These are phyloP conservation scores for Mimumesa dahlbomi DNA, from an alignment of 2,888 invertebrate species.

Conservation along the genomic window DNA sequence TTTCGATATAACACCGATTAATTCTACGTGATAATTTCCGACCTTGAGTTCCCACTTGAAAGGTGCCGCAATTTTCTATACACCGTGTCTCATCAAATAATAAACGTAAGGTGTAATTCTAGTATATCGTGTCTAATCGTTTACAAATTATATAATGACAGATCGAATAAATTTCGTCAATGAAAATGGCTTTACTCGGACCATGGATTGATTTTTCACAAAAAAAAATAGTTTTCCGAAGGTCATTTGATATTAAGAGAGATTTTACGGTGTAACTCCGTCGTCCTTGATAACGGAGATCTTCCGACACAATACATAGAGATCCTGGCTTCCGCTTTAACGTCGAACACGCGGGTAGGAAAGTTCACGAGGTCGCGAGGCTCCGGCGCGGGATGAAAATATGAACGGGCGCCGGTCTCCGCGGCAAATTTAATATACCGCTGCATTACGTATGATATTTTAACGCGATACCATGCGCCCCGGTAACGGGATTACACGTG, in stretches of 20 bases:
- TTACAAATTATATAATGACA: too few relatives aligned
- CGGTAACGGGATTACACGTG: too few relatives aligned
- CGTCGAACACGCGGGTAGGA: constrained; percentile 40
- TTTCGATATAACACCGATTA: too few relatives aligned
- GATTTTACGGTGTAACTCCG: not conserved
- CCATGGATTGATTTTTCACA: too few relatives aligned
- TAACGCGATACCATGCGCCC: too few relatives aligned
- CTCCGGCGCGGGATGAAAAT: constrained; percentile 39
- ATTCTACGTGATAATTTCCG: too few relatives aligned
- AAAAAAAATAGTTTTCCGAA: not conserved
- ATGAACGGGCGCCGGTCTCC: constrained; percentile 31
- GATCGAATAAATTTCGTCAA: too few relatives aligned
- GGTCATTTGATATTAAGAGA: constrained; percentile 2
- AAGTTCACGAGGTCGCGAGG: constrained; percentile 53
- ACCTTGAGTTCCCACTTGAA: too few relatives aligned
- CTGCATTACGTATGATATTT: constrained; percentile 30
- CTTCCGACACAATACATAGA: constrained; percentile 20
- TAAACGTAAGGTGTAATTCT: too few relatives aligned
- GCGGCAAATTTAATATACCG: constrained; percentile 41
- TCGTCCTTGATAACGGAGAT: constrained; percentile 29
- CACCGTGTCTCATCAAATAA: too few relatives aligned
- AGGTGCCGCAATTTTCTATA: too few relatives aligned
- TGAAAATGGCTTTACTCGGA: not conserved
- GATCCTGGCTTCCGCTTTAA: constrained; percentile 38
- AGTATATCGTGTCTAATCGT: too few relatives aligned